Evolutionary conservation across 2,797 vertebrate species (phyloP).

Genomic region (Antrozous pallidus): DNA sequence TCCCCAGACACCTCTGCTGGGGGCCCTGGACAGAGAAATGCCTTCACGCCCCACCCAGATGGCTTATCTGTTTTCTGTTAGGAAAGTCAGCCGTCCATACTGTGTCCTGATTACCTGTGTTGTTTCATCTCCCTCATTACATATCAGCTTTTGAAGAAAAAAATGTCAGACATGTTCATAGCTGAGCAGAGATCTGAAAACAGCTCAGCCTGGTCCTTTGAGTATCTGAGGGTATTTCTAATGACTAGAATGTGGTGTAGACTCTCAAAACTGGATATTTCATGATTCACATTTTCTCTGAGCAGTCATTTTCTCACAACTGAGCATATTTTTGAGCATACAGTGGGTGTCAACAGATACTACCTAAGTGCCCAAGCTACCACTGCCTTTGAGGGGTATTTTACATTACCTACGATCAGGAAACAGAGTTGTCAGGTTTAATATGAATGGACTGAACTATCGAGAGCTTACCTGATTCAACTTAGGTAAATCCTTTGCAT

Average conservation of each 20-base stretch:
- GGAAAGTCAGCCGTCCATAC: not conserved
- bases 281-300: not conserved
- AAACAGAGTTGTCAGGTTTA: not conserved
- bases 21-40: too few species aligned
- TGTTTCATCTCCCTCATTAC: not conserved
- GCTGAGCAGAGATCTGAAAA: not conserved
- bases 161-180: not conserved
- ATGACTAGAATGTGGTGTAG: not conserved
- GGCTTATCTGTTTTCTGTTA: not conserved
- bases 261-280: not conserved
- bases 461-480: slow-evolving; percentile 90
- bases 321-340: not conserved
- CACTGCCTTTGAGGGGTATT: not conserved
- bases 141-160: not conserved
- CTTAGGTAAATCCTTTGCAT: slow-evolving; percentile 91
- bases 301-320: not conserved
- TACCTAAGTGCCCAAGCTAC: not conserved
- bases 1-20: not conserved
- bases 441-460: not conserved
- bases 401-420: not conserved
- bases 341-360: not conserved
- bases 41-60: not conserved
- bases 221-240: not conserved
- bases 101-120: not conserved
- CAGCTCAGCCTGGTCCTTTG: not conserved